Percentiles rank a stretch among this genome's conserved stretches.
phyloP scores from a whole-genome alignment of 2,888 invertebrate genomes.

The Metallyticus violacea region DNA sequence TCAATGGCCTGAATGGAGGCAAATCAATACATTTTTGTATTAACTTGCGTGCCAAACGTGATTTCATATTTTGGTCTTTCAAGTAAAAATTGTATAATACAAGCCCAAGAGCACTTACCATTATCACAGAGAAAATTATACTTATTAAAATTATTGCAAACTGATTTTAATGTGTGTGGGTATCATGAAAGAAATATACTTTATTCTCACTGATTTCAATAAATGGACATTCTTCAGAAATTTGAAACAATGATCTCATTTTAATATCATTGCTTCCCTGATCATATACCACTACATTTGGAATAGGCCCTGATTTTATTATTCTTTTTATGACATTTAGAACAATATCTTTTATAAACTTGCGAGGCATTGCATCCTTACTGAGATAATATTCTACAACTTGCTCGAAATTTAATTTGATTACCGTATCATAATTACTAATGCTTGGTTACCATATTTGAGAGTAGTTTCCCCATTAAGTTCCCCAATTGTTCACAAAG shows the following conservation, averaged over 20 bases:
- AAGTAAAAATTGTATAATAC: neutral
- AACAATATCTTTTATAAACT: too few relatives aligned
- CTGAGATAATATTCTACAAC: too few relatives aligned
- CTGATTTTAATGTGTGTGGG: neutral
- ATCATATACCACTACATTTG: neutral
- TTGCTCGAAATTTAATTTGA: too few relatives aligned
- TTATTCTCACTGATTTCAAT: neutral
- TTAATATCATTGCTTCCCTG: neutral
- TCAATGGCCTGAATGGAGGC: neutral
- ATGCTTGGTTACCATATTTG: too few relatives aligned
- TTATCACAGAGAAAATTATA: neutral
- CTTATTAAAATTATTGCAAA: neutral
- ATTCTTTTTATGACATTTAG: too few relatives aligned
- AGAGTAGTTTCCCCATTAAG: too few relatives aligned
- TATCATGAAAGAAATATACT: neutral
- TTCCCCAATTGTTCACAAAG: too few relatives aligned
- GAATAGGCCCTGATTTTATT: neutral
- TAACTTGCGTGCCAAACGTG: neutral
- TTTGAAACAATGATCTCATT: neutral
- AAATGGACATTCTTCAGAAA: neutral
- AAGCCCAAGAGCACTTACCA: neutral
- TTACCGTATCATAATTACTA: too few relatives aligned
- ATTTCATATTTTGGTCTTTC: neutral
- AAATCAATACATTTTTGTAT: neutral
- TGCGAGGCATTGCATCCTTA: too few relatives aligned